These are phyloP conservation scores for Brachypodius melanocephalos DNA, from an alignment of 2,113 vertebrate species.

Conservation along the genomic window DNA sequence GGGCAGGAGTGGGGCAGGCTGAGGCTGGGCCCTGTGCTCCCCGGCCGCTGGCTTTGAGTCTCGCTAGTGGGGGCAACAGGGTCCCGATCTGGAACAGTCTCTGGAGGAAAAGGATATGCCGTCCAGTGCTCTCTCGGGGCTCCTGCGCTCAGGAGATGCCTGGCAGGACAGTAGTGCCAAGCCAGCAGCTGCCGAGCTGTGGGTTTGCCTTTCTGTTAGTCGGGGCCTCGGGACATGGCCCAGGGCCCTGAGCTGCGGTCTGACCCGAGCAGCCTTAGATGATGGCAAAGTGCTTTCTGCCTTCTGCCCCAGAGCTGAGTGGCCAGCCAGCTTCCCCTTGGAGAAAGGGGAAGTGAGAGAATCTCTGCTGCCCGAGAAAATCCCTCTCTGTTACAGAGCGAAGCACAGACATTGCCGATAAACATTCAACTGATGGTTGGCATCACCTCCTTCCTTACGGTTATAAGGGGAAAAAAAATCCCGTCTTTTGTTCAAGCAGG, in stretches of 20 bases:
- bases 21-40: neutral
- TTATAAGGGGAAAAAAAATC: neutral
- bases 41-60: neutral
- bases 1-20: neutral
- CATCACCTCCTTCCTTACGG: neutral
- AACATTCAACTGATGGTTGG: neutral
- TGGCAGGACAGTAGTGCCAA: neutral
- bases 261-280: neutral
- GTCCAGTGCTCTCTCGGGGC: neutral
- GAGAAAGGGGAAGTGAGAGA: neutral
- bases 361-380: neutral
- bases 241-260: neutral
- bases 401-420: neutral
- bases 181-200: neutral
- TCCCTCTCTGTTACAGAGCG: neutral
- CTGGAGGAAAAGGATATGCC: neutral
- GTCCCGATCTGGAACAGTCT: neutral
- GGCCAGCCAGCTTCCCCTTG: neutral
- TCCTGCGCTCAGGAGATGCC: neutral
- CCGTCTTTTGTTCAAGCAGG: slow-evolving; percentile 18
- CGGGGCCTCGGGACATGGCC: neutral
- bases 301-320: neutral
- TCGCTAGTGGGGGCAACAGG: neutral
- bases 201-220: neutral
- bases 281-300: neutral